Base-by-base conservation (phyloP, 2,888 invertebrate genomes). In the Notodonta ziczac region DNA sequence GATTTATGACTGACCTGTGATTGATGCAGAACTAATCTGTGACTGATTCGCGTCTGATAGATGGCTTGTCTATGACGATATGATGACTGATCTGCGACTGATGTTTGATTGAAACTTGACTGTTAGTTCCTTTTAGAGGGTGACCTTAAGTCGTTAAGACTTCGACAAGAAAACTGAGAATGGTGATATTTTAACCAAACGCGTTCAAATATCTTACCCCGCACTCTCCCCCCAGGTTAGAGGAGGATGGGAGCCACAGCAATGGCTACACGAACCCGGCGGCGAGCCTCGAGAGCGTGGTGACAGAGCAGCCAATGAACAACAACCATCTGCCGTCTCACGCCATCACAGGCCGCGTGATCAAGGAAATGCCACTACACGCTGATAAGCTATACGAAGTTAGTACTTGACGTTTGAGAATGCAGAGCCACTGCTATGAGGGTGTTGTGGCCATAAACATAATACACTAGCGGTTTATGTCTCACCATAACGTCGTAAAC, bases 201-300 rank as follows among this genome's bases (percentile, higher is more conserved):
- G 24, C 24, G 24, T 24, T 24, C 35, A 35, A 35, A 35, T 6
- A 5, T 4, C 0, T 46, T n/a, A 46, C n/a, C 42, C 42, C 1
- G 4, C n/a, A n/a, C 10, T 53, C 12, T 13, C 4, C 53, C 82
- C 66, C 6, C 87, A 93, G 93, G 35, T 67, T 93, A 69, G 93
- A 93, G 40, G 91, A 91, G 40, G 95, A 96, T 77, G 91, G 92
- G 63, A 94, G 93, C 64, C 94, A 95, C 80, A 94, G 94, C 0
- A 89, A 92, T 48, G 92, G 93, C 1, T 85, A 88, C 81, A 76
- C 84, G n/a, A 94, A 92, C 69, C 85, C 85, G 72, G 93, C 88
- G 0, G 92, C 88, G 3, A 91, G 90, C 58, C 61, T 89, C 40
- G 92, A 91, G 63, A 90, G 87, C 71, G 91, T 93, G 66, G 86